Base-by-base conservation (phyloP, 2,113 vertebrate genomes). In the Electrona antarctica region DNA sequence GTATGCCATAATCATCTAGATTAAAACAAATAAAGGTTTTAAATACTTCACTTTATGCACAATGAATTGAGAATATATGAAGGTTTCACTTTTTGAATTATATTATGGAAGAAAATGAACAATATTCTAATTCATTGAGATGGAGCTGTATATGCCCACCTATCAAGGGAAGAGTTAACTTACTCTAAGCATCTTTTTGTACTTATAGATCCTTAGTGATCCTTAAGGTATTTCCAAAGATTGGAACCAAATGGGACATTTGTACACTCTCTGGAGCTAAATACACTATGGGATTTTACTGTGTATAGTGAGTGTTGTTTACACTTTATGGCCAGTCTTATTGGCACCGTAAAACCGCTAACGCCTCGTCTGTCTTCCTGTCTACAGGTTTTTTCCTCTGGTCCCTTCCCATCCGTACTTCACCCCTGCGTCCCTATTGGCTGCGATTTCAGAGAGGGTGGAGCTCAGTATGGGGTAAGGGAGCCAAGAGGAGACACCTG, bases 381-480 rank as follows among this genome's bases (percentile, higher is more conserved):
- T 58, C 70, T 74, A 50, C 56, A 87, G 83, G 63, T 79, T 64
- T 6, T 6, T 41, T 13, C 52, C 11, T 55, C 7, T 7, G n/a
- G 33, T 21, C 7, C 59, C 11, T 1, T 10, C 52, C n/a, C 45
- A 47, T 15, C 51, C 52, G 15, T 4, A 50, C 12, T 58, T 15
- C 1, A 41, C 13, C 13, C 49, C n/a, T n/a, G 3, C 1, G 7
- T 15, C 71, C 56, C 41, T 28, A 29, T 77, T 71, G 77, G 72
- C 76, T 74, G 64, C 50, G 63, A 49, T 69, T 68, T 45, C 77
- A 29, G 15, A 58, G 57, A 59, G 49, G 56, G 54, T n/a, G 28
- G 76, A 45, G 47, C 68, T 63, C 83, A 87, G 67, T 50, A 92
- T 91, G 89, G 90, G 90, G 63, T 90, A 89, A 89, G 61, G 79